These are phyloP conservation scores for Barbus barbus DNA, from an alignment of 2,113 vertebrate species.

Conservation along the genomic window DNA sequence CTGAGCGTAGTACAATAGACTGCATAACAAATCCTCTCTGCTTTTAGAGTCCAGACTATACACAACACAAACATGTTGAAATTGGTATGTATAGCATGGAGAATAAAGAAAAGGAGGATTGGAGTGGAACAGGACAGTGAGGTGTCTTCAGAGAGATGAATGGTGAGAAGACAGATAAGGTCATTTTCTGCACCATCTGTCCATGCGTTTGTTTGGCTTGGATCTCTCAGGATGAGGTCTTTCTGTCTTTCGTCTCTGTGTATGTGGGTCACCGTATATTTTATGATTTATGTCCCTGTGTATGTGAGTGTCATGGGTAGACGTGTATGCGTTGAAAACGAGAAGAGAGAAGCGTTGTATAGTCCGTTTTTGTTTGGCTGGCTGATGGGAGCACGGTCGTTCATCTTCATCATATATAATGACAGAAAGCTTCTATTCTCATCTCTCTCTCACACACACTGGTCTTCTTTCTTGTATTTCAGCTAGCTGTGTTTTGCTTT, in stretches of 20 bases:
- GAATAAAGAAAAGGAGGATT: neutral
- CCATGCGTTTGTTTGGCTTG: conserved; percentile 52
- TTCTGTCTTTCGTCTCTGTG: neutral
- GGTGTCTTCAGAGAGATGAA: conserved; percentile 43
- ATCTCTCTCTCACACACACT: conserved; percentile 21
- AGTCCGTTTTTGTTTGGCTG: conserved; percentile 74
- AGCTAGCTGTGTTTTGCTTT: neutral
- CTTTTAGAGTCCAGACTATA: conserved; percentile 15
- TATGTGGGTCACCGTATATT: conserved; percentile 36
- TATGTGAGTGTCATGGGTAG: conserved; percentile 3
- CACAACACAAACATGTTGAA: conserved; percentile 17
- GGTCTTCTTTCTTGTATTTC: neutral
- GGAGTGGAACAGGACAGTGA: neutral
- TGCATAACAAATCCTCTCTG: conserved; percentile 60
- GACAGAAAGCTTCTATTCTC: conserved; percentile 59
- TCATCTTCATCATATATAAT: conserved; percentile 70
- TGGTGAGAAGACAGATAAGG: conserved; percentile 52
- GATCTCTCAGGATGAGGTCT: neutral
- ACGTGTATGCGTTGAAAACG: neutral
- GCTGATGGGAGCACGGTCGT: conserved; percentile 66
- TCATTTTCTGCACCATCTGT: conserved; percentile 65
- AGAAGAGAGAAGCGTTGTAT: conserved; percentile 53
- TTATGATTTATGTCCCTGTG: conserved; percentile 34
- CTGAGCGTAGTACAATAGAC: conserved; percentile 61
- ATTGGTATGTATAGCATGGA: neutral